phyloP scores from a whole-genome alignment of 2,797 vertebrate genomes.

The Anas georgica region DNA sequence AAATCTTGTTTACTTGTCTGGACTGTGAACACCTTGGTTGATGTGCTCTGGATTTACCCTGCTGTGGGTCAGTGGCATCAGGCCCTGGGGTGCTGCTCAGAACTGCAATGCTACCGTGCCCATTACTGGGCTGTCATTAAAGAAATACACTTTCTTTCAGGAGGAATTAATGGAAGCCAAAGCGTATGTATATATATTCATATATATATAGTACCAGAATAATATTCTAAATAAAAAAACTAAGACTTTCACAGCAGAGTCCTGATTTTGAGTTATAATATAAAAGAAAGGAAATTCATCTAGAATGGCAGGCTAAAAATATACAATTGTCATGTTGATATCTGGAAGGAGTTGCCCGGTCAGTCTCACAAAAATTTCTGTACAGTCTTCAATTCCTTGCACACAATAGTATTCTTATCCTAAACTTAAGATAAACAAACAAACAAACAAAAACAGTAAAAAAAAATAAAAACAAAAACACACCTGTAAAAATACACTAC shows the following conservation, averaged over 20 bases:
- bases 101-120: not conserved
- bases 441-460: no score
- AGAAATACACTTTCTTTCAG: not conserved
- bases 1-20: not conserved
- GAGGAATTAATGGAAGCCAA: not conserved
- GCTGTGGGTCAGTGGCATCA: fast-evolving
- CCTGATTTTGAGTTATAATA: not conserved
- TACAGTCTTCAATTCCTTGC: not conserved
- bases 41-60: not conserved
- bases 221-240: not conserved
- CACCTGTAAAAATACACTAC: not conserved
- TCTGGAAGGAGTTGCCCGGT: not conserved
- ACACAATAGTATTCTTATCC: not conserved
- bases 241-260: not conserved
- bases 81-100: not conserved
- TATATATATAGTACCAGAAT: not conserved
- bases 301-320: not conserved
- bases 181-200: not conserved
- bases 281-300: not conserved
- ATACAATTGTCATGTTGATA: not conserved
- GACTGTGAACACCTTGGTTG: not conserved
- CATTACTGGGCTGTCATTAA: not conserved
- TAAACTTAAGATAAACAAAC: not conserved
- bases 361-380: not conserved
- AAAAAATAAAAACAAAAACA: not conserved